Percentiles rank a stretch among this genome's conserved stretches.
phyloP scores from a whole-genome alignment of 2,113 vertebrate species.

The Pituophis catenifer region DNA sequence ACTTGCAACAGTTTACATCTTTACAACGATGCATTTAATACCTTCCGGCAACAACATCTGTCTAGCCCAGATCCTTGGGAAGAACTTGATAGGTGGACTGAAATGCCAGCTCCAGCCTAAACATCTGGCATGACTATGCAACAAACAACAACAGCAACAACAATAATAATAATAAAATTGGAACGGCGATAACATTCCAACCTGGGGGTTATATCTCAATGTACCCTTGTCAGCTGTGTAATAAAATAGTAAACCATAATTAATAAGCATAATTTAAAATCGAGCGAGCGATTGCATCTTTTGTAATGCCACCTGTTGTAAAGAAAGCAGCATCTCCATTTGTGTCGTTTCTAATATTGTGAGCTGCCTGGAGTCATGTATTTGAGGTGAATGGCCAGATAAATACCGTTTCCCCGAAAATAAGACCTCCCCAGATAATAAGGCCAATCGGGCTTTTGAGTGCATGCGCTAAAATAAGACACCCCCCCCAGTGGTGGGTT shows the following conservation, averaged over 20 bases:
- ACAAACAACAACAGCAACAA: background rate
- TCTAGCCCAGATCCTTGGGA: background rate
- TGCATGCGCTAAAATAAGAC: too few species aligned
- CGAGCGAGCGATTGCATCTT: background rate
- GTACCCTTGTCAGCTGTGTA: background rate
- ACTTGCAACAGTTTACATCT: background rate
- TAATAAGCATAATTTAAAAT: background rate
- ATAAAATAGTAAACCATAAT: background rate
- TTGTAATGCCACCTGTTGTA: background rate
- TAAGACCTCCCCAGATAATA: too few species aligned
- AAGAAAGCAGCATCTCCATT: background rate
- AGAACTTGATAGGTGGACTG: background rate
- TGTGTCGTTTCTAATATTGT: background rate
- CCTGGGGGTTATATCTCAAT: background rate
- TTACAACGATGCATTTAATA: background rate
- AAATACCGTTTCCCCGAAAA: background rate
- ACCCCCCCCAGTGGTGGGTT: too few species aligned
- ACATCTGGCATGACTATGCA: background rate
- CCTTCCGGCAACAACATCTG: background rate
- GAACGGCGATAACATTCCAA: background rate
- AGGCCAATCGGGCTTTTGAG: too few species aligned
- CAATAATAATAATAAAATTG: background rate
- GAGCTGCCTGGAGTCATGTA: background rate
- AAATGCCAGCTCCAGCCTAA: background rate
- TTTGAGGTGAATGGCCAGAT: background rate